Evolutionary conservation across 2,797 vertebrate species (phyloP).

Genomic region (Lindbergichthys nudifrons): DNA sequence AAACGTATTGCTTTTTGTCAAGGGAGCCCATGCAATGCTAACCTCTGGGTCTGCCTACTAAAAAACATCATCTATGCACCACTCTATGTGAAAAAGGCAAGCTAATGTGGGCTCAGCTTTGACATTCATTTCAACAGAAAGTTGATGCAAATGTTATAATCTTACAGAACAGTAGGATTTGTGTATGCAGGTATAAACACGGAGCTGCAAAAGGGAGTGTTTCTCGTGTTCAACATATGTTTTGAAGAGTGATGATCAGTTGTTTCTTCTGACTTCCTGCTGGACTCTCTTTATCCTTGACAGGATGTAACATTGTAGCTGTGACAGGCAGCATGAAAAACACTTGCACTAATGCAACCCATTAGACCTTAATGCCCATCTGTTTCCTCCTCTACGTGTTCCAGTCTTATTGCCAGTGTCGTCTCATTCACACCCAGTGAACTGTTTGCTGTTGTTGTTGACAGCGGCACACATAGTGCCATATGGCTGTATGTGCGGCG

Average conservation of each 20-base stretch:
- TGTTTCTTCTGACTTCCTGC: slow-evolving; percentile 4
- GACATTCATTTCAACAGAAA: not conserved
- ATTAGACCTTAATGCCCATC: slow-evolving; percentile 60
- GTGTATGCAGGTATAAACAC: not conserved
- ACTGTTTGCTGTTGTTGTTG: slow-evolving; percentile 51
- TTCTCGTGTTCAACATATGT: not conserved
- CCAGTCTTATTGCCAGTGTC: slow-evolving; percentile 31
- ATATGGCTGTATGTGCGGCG: slow-evolving; percentile 34
- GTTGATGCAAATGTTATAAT: not conserved
- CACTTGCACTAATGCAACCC: slow-evolving; percentile 24
- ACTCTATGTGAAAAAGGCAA: not conserved
- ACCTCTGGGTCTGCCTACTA: no score
- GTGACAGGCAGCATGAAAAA: slow-evolving; percentile 35
- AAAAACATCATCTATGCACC: no score
- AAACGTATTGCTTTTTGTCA: no score
- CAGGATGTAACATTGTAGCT: slow-evolving; percentile 13
- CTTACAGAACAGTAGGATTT: not conserved
- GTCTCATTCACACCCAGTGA: slow-evolving; percentile 30
- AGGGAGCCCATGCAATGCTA: no score
- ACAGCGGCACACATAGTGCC: slow-evolving; percentile 31
- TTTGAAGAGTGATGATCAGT: not conserved
- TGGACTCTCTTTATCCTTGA: slow-evolving; percentile 20
- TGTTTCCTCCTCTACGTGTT: slow-evolving; percentile 43
- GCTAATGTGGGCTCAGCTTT: slow-evolving; percentile 1
- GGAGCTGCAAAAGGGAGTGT: not conserved